These are phyloP conservation scores for Grammomys dolichurus DNA, from an alignment of 2,113 vertebrate species.

Conservation along the genomic window DNA sequence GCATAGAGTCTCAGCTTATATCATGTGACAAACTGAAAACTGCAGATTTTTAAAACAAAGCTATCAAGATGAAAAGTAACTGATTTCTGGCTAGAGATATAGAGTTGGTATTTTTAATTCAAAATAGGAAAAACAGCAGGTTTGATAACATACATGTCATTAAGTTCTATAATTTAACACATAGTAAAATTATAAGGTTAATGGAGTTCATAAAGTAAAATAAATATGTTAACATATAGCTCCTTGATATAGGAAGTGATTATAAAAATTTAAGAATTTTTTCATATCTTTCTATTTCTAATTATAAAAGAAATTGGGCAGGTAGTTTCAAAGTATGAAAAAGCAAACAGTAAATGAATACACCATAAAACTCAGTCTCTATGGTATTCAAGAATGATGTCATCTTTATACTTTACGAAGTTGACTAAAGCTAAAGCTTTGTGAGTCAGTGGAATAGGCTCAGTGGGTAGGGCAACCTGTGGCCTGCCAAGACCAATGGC, in stretches of 20 bases:
- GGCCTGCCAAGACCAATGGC: neutral
- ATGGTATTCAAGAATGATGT: neutral
- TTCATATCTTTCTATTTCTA: neutral
- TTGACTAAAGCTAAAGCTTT: neutral
- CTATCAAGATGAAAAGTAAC: neutral
- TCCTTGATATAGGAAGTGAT: neutral
- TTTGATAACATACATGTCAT: conserved; percentile 17
- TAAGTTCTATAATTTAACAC: neutral
- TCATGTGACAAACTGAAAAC: neutral
- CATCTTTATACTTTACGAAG: neutral
- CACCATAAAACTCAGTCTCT: neutral
- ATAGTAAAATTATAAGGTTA: neutral
- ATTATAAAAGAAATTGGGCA: neutral
- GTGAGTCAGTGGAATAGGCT: too few species aligned
- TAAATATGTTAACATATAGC: neutral
- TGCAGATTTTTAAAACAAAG: neutral
- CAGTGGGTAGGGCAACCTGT: neutral
- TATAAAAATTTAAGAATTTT: conserved; percentile 23
- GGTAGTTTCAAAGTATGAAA: conserved; percentile 4
- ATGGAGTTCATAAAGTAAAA: conserved; percentile 6
- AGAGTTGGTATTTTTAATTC: neutral
- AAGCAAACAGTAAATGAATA: neutral
- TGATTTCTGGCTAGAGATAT: neutral
- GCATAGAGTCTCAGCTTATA: neutral
- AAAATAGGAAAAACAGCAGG: neutral